Evolutionary conservation across 2,113 vertebrate genomes (phyloP).

Genomic region (Varanus salvator): DNA sequence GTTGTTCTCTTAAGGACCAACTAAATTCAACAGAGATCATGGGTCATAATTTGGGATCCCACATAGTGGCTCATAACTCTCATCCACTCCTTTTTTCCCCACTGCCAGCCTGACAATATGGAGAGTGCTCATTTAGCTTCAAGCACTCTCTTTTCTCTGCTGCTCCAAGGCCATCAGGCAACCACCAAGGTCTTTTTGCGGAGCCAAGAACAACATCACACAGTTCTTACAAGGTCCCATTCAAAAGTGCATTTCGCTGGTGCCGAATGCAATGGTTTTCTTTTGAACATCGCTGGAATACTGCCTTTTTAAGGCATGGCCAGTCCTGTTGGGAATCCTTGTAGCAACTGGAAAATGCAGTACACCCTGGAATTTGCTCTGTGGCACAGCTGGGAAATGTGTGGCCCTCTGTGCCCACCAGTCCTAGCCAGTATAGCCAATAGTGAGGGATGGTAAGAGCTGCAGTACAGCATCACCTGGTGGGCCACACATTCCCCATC

Average conservation of each 20-base stretch:
- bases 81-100: not conserved
- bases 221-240: no score
- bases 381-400: no score
- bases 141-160: not conserved
- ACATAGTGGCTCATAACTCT: not conserved
- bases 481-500: no score
- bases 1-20: not conserved
- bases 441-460: no score
- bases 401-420: no score
- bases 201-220: no score
- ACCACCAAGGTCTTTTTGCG: not conserved
- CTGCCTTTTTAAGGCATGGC: not conserved
- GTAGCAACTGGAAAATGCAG: not conserved
- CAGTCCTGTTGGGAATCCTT: not conserved
- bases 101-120: not conserved
- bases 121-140: not conserved
- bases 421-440: no score
- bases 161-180: not conserved
- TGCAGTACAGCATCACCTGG: no score
- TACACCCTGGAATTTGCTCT: not conserved
- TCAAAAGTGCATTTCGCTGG: no score
- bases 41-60: not conserved
- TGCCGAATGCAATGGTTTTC: not conserved
- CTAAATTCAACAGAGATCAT: not conserved
- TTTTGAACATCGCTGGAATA: not conserved